Base-by-base conservation (phyloP, 2,797 vertebrate genomes). In the Caiman crocodilus region DNA sequence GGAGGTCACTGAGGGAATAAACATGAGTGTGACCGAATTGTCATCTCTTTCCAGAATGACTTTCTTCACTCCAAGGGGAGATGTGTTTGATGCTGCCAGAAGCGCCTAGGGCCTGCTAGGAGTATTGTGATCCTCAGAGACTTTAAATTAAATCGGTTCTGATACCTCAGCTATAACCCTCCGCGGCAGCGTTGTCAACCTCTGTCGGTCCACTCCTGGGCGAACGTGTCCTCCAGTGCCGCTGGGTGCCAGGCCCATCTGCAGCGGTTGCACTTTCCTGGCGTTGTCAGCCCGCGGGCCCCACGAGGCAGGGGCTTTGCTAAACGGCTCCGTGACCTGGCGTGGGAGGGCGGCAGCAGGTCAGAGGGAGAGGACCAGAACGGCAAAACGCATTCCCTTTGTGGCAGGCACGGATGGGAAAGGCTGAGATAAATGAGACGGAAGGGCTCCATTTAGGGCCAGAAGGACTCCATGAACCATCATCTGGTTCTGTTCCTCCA, bases 401-500 rank as follows among this genome's bases (percentile, higher is more conserved):
- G 93, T 4, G 55, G 77, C 3, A 0, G 80, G 84, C 93, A 90
- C 93, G 94, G 80, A 92, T 88, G 95, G 85, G 28, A 50, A 23
- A 82, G 92, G 59, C 74, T 2, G 90, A 69, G 6, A 76, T 87
- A 82, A 91, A 60, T 9, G 2, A 30, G 91, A 74, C 55, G 90
- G 57, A 69, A 78, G 56, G 14, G n/a, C 90, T 76, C 91, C 87
- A 28, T 84, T 28, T 69, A 32, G 79, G 35, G 7, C 87, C 95
- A 96, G 96, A 96, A 13, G 89, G 94, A 28, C 25, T 85, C 76
- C 64, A 9, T 95, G 95, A 97, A 95, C 1, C 2, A 3, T 74
- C 57, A 58, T 84, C 83, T 3, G 35, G 10, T 1, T 23, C 69
- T 67, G 35, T 93, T 94, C 35, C 76, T 64, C 32, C 7, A 6